Evolutionary conservation across 2,888 invertebrate species (phyloP), one percentile per base, ranked within the genome.

Genomic region (Ochlodes sylvanus): DNA sequence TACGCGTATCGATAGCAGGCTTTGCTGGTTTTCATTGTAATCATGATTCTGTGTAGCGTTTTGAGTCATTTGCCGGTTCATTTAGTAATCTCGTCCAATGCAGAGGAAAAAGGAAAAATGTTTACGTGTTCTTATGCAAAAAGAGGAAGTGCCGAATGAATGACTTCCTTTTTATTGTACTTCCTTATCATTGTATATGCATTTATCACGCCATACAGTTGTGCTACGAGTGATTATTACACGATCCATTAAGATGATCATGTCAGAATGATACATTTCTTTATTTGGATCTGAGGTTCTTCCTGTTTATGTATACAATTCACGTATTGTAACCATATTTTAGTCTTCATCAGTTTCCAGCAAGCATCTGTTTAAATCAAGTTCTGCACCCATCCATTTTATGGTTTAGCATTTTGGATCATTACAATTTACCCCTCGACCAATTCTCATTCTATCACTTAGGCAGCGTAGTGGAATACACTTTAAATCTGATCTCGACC

Each of bases 101-200:
- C 7, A 52, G 34, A n/a, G 38, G 60, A 56, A 66, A 66, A 44
- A 42, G 52, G 58, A 52, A 58, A 57, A 58, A 65, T 42, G 19
- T 60, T 60, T 54, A 55, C 44, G 27, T 57, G 32, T 47, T 60
- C 58, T 65, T 58, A 52, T 60, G 60, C 60, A 66, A 66, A 60
- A 66, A 47, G 66, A 66, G 66, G 66, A 60, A 60, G 66, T 66
- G 34, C 54, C 54, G n/a, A 60, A 66, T 60, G 66, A 60, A 42
- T 52, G 50, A 60, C 54, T 60, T 66, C 66, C 66, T 66, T 54
- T 19, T 61, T 42, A 27, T 55, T 19, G 42, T 32, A 54, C 41
- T 66, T 60, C 66, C 66, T 54, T 60, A 54, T 66, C 44, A 17
- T 61, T 61, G 60, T 54, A 44, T 60, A 54, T 54, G 54, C 41